A percentile compares a stretch with the other conserved stretches of the same genome.
These are phyloP conservation scores for Montipora capitata DNA, from an alignment of 92 coral and sea anemone species.

Conservation along the genomic window DNA sequence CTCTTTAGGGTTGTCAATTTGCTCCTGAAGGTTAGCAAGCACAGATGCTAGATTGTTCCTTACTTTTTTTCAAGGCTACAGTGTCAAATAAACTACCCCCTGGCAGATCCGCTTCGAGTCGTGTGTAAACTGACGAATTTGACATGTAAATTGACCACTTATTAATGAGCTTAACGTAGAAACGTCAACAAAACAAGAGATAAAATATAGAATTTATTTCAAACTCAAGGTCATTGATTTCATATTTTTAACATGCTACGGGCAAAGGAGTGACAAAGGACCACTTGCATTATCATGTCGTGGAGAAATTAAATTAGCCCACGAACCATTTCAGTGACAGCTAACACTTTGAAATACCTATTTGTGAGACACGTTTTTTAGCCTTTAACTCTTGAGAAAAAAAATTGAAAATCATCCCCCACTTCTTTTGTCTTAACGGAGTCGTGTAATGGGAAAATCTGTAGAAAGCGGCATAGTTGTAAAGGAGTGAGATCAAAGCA, in stretches of 20 bases:
- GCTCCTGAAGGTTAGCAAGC: too few species aligned
- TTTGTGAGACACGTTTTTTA: not conserved
- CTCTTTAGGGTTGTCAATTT: too few species aligned
- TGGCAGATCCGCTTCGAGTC: too few species aligned
- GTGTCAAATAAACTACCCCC: too few species aligned
- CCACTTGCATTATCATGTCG: too few species aligned
- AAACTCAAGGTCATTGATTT: not conserved
- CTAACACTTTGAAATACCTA: not conserved
- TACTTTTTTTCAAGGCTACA: too few species aligned
- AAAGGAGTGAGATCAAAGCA: constrained; percentile 1
- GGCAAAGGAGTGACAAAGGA: too few species aligned
- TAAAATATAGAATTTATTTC: not conserved
- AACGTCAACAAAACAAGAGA: not conserved
- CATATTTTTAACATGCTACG: too few species aligned
- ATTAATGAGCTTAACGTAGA: not conserved
- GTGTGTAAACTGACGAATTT: too few species aligned
- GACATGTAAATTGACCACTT: too few species aligned
- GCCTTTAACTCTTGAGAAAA: not conserved
- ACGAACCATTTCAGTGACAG: not conserved
- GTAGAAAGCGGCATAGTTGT: constrained; percentile 33
- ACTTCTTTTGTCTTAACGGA: constrained; percentile 32
- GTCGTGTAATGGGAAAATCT: constrained; percentile 37
- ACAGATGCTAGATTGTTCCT: too few species aligned
- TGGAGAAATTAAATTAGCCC: not conserved
- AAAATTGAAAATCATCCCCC: constrained; percentile 28